Conservation (phyloP, 2,888 invertebrate genomes). For the Pristionchus arcanus region DNA sequence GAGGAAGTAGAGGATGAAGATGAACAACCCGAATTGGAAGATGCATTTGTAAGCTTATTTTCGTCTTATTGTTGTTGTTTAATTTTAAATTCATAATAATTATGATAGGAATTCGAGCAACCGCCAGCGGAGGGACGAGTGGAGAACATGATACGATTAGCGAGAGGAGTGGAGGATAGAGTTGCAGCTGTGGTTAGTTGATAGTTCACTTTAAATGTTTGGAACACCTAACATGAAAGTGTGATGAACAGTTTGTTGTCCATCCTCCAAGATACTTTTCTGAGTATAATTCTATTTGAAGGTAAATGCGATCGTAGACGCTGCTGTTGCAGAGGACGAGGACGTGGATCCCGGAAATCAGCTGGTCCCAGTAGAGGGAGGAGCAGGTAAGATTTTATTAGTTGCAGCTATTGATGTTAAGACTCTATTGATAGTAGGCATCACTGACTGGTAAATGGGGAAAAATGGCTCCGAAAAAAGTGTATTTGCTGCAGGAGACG, state of each 20-base stretch:
- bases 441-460: no score
- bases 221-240: no score
- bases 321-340: slow-evolving; percentile 49
- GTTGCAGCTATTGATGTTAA: no score
- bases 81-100: not conserved
- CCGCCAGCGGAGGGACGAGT: not conserved
- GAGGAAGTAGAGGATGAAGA: slow-evolving; percentile 55
- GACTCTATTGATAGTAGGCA: no score
- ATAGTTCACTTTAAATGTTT: not conserved
- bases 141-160: slow-evolving; percentile 6
- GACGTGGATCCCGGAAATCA: slow-evolving; percentile 39
- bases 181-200: not conserved
- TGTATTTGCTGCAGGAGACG: not conserved
- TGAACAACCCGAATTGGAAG: slow-evolving; percentile 27
- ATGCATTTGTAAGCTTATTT: not conserved
- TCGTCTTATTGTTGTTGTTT: not conserved
- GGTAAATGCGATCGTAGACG: slow-evolving; percentile 38
- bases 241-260: no score
- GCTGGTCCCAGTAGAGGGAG: slow-evolving; percentile 46
- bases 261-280: no score
- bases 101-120: not conserved
- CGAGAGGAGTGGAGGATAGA: slow-evolving; percentile 25
- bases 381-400: slow-evolving; percentile 30
- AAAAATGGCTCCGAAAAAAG: no score
- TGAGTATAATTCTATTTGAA: not conserved